Evolutionary conservation across 2,797 vertebrate species (phyloP).

Genomic region (Dermochelys coriacea): DNA sequence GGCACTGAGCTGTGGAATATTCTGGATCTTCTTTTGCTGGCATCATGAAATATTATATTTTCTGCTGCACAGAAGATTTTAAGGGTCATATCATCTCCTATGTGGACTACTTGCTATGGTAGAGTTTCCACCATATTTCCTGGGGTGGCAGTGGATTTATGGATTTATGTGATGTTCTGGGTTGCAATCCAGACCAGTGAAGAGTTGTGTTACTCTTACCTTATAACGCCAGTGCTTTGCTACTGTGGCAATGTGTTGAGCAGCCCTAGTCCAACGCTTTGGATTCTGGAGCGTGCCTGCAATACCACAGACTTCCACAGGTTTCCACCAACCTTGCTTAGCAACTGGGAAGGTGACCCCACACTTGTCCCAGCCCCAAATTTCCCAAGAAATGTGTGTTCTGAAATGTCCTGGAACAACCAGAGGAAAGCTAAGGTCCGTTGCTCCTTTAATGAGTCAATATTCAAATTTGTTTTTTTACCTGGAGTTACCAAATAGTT

Average conservation of each 20-base stretch:
- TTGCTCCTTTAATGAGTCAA: neutral
- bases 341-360: neutral
- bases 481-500: neutral
- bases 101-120: neutral
- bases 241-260: neutral
- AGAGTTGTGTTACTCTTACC: neutral
- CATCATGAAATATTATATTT: neutral
- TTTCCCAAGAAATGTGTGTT: neutral
- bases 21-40: neutral
- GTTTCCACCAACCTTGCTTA: neutral
- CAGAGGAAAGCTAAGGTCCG: neutral
- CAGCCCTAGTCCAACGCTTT: neutral
- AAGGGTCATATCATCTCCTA: too few relatives aligned
- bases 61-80: neutral
- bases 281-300: neutral
- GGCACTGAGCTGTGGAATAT: neutral
- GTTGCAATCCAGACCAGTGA: neutral
- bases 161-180: neutral
- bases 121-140: neutral
- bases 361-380: neutral
- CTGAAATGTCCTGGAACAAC: neutral
- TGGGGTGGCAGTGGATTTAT: neutral
- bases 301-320: neutral
- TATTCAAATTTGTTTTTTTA: neutral
- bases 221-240: neutral